Conservation (phyloP, 2,113 vertebrate species). For the Scomber scombrus region DNA sequence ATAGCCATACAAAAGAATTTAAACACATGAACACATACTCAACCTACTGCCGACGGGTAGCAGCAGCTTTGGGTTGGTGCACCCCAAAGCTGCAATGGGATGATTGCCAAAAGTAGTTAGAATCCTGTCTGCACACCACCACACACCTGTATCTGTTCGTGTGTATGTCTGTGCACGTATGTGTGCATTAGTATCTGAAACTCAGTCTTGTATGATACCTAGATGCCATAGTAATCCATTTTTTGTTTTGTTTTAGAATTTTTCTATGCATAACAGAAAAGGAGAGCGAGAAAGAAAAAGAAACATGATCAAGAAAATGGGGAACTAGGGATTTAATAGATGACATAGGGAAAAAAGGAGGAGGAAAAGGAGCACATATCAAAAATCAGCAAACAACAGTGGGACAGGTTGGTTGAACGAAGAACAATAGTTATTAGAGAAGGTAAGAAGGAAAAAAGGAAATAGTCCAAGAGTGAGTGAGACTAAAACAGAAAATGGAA, state of each 20-base stretch:
- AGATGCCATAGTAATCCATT: not conserved
- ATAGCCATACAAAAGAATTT: too few relatives aligned
- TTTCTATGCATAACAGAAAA: not conserved
- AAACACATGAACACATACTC: slow-evolving; percentile 1
- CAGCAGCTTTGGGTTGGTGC: slow-evolving; percentile 1
- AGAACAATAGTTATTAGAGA: not conserved
- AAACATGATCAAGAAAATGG: slow-evolving; percentile 1
- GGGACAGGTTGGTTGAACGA: slow-evolving; percentile 18
- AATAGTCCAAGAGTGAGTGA: not conserved
- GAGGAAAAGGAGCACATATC: not conserved
- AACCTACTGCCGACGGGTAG: too few relatives aligned
- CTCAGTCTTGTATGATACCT: not conserved
- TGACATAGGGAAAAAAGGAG: not conserved
- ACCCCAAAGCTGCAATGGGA: slow-evolving; percentile 25
- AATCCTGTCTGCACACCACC: slow-evolving; percentile 12
- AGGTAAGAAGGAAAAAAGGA: slow-evolving; percentile 7
- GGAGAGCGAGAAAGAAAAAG: not conserved
- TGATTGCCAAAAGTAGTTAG: slow-evolving; percentile 12
- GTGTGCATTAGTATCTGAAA: slow-evolving; percentile 11
- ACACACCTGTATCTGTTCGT: not conserved
- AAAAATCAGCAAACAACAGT: not conserved
- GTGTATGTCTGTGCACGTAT: not conserved
- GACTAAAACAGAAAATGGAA: slow-evolving; percentile 4
- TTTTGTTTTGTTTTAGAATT: too few relatives aligned
- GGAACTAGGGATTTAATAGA: not conserved